Evolutionary conservation across 2,888 invertebrate genomes (phyloP).

Genomic region (Balanococcus diminutus): DNA sequence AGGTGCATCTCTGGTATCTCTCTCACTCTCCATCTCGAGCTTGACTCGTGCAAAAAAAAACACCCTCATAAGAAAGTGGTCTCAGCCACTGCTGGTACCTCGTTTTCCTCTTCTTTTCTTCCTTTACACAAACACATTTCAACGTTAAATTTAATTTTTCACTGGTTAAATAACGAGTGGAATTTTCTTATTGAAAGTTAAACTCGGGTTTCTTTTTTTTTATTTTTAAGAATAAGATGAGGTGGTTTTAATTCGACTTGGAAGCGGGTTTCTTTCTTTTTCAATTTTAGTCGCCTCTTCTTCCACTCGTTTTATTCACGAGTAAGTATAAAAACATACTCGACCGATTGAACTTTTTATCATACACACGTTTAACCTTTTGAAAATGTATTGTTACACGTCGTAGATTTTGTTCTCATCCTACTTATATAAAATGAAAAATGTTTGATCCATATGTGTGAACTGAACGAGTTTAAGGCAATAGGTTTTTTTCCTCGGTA

Average conservation of each 20-base stretch:
- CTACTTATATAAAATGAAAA: neutral
- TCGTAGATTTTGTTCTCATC: neutral
- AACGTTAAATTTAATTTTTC: neutral
- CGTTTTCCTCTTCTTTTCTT: neutral
- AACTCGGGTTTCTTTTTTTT: neutral
- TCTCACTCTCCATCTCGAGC: neutral
- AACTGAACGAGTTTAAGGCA: neutral
- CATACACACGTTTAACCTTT: neutral
- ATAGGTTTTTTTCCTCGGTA: neutral
- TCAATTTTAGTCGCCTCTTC: neutral
- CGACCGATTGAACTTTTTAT: neutral
- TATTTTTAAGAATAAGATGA: neutral
- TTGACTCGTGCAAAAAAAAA: neutral
- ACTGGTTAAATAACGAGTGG: neutral
- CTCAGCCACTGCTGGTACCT: neutral
- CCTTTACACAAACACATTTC: neutral
- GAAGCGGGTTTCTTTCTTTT: neutral
- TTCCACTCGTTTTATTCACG: neutral
- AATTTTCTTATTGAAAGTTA: neutral
- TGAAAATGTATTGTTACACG: neutral
- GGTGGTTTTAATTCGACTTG: neutral
- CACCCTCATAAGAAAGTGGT: neutral
- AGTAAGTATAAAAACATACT: neutral
- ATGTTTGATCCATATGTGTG: neutral
- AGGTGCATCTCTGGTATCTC: neutral